Conservation (phyloP, 1,140 invertebrate species). For the Macrotrachela quadricornifera region DNA sequence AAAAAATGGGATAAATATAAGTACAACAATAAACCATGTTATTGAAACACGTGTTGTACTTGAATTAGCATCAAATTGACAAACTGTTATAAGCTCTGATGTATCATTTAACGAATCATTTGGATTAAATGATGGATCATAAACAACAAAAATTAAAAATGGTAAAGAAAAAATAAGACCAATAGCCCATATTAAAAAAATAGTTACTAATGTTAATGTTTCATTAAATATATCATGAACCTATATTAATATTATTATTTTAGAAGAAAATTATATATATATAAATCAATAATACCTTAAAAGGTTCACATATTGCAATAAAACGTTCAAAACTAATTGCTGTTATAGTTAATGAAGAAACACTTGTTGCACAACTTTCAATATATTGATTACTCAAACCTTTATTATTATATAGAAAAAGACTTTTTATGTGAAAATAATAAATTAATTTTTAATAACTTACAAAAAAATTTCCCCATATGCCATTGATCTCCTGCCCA, state of each 20-base stretch:
- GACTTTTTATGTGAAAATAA: background rate
- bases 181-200: background rate
- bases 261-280: too few relatives aligned
- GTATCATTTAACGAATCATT: too few relatives aligned
- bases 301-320: slow-evolving; percentile 1
- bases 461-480: slow-evolving; percentile 15
- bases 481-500: slow-evolving; percentile 16
- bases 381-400: slow-evolving; percentile 3
- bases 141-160: background rate
- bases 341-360: slow-evolving; percentile 5
- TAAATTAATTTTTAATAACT: too few relatives aligned
- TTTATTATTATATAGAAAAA: background rate
- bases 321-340: slow-evolving; percentile 5
- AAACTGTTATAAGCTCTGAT: too few relatives aligned
- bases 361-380: slow-evolving; percentile 5
- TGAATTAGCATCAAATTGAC: too few relatives aligned
- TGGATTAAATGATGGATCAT: too few relatives aligned
- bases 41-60: too few relatives aligned
- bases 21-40: too few relatives aligned
- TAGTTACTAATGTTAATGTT: background rate
- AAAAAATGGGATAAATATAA: too few relatives aligned
- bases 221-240: slow-evolving; percentile 1
- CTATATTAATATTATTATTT: background rate
- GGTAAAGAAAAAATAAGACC: background rate
- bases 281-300: background rate